Evolutionary conservation across 2,113 vertebrate genomes (phyloP).

Genomic region (Dicerorhinus sumatrensis): DNA sequence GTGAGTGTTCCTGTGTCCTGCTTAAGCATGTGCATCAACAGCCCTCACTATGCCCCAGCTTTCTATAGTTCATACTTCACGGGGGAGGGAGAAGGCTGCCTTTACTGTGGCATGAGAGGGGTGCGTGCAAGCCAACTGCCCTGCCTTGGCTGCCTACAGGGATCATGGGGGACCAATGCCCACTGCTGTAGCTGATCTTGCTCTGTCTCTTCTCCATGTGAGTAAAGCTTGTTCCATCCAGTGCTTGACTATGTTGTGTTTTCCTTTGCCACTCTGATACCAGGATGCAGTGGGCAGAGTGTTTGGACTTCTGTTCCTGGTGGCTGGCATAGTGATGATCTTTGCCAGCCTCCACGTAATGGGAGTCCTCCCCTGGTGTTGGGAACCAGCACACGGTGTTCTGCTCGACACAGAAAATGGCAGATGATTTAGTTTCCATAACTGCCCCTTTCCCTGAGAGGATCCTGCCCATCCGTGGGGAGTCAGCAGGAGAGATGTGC

Average conservation of each 20-base stretch:
- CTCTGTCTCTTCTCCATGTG: not conserved
- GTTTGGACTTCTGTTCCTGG: not conserved
- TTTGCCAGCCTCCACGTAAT: not conserved
- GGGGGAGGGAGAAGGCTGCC: not conserved
- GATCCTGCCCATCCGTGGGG: not conserved
- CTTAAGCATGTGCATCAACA: rapidly evolving
- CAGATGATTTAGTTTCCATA: not conserved
- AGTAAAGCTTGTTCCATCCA: not conserved
- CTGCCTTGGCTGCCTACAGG: not conserved
- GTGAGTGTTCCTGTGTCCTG: not conserved
- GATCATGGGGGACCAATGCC: not conserved
- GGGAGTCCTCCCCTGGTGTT: not conserved
- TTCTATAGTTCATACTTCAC: not conserved
- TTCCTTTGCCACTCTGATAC: not conserved
- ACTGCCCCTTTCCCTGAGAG: not conserved
- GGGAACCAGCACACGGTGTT: not conserved
- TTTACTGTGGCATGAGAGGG: too few species aligned
- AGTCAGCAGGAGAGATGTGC: not conserved
- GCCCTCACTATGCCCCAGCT: not conserved
- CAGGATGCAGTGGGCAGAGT: not conserved
- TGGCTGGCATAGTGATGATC: too few species aligned
- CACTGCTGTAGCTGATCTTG: rapidly evolving
- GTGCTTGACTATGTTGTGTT: rapidly evolving
- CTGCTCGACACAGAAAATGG: not conserved
- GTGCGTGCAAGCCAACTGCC: too few species aligned